phyloP scores from a whole-genome alignment of 2,888 invertebrate species.

The Sesia bembeciformis region DNA sequence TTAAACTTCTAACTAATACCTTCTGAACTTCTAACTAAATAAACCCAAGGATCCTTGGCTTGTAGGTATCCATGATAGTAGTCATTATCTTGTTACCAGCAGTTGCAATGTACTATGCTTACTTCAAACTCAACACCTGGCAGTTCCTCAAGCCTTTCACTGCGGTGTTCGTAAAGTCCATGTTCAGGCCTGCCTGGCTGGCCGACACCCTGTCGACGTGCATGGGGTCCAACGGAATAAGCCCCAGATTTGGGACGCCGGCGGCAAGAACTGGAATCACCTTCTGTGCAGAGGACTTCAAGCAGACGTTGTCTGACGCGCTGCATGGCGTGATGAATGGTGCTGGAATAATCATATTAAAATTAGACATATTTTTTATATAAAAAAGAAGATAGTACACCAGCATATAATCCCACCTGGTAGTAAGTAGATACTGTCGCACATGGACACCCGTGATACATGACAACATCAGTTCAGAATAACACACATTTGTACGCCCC shows the following conservation, averaged over 20 bases:
- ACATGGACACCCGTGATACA: too few relatives aligned
- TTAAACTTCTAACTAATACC: too few relatives aligned
- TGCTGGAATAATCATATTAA: constrained; percentile 20
- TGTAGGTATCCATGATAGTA: too few relatives aligned
- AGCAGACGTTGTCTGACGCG: constrained; percentile 29
- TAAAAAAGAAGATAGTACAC: too few relatives aligned
- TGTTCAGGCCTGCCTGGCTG: constrained; percentile 38
- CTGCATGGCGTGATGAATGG: constrained; percentile 45
- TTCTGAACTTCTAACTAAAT: too few relatives aligned
- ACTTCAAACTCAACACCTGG: constrained; percentile 35
- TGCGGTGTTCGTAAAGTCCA: constrained; percentile 47
- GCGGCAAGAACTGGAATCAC: constrained; percentile 39
- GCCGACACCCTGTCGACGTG: constrained; percentile 29
- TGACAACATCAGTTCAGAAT: too few relatives aligned
- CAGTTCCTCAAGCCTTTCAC: constrained; percentile 49
- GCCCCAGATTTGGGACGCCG: constrained; percentile 39
- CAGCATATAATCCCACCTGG: too few relatives aligned
- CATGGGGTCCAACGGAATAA: constrained; percentile 49
- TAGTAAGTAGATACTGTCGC: too few relatives aligned
- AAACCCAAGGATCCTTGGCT: too few relatives aligned
- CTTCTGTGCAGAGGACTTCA: constrained; percentile 34
- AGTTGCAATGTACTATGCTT: constrained; percentile 12
- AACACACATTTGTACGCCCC: too few relatives aligned
- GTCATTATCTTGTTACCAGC: too few relatives aligned
- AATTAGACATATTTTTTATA: too few relatives aligned